Base-by-base conservation (phyloP, 2,797 vertebrate species). In the Pteronotus mesoamericanus region DNA sequence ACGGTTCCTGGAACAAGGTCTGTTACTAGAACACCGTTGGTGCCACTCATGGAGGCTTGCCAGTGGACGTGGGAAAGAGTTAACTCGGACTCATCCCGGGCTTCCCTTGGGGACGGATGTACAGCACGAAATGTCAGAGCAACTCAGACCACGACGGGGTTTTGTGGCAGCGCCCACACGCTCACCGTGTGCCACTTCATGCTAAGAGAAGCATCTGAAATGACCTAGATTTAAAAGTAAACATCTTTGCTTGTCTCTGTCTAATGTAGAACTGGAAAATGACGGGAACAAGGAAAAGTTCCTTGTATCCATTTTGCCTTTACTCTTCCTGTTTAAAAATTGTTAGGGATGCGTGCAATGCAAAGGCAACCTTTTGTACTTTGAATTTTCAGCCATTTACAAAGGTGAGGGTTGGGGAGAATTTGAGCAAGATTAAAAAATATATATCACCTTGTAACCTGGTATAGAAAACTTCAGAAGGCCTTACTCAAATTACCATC, bases 291-390 rank as follows among this genome's bases (percentile, higher is more conserved):
- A 48, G 37, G 6, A n/a, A 94, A 78, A 72, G 5, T 32, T 80
- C 51, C 37, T 89, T 94, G 97, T 68, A 48, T 11, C 59, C 61
- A 69, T n/a, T 59, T 87, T 87, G 79, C 44, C 22, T 89, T 91
- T 39, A 39, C 24, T 69, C 44, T 77, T 86, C 46, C 46, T 89
- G 39, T 69, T 94, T 53, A 89, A 84, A 94, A 93, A 61, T 14
- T 39, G 15, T 82, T 46, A 93, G 34, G 14, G 42, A 93, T 91
- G 72, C 82, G 48, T 57, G 22, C 26, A 51, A 15, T 42, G 29
- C 24, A 51, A 96, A 93, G 89, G 71, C 84, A n/a, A 84, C n/a
- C 57, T 91, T 94, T 86, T 59, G 75, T 86, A 83, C 80, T 88
- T 88, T 24, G 51, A 80, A 39, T 96, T 96, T 84, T 86, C 64